A percentile compares a stretch with the other conserved stretches of the same genome.
Evolutionary conservation across 1,140 invertebrate species (phyloP).

Genomic region (Apolygus lucorum): DNA sequence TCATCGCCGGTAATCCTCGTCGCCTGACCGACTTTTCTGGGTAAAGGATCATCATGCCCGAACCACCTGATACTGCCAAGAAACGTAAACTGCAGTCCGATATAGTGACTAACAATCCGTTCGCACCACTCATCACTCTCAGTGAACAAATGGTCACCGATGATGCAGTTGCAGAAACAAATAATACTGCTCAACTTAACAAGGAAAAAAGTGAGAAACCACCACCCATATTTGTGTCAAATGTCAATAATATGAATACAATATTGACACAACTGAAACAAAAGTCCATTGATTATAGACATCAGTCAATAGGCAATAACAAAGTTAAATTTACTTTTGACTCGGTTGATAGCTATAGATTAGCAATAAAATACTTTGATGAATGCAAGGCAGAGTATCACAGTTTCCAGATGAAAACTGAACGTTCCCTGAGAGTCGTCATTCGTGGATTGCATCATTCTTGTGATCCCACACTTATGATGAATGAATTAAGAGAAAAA

Average conservation of each 20-base stretch:
- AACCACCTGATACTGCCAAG: too few relatives aligned
- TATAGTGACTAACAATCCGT: too few relatives aligned
- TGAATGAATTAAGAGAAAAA: neutral
- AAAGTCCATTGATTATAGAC: neutral
- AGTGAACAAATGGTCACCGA: too few relatives aligned
- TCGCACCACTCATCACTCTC: too few relatives aligned
- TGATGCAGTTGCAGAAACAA: too few relatives aligned
- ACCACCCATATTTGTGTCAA: neutral
- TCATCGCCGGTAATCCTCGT: too few relatives aligned
- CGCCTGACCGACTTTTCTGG: too few relatives aligned
- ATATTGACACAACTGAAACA: neutral
- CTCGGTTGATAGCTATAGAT: neutral
- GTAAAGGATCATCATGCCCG: too few relatives aligned
- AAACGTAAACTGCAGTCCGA: too few relatives aligned
- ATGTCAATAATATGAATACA: slow-evolving; percentile 1
- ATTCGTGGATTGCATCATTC: neutral
- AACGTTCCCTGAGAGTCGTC: neutral
- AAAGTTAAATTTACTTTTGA: neutral
- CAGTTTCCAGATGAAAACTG: neutral
- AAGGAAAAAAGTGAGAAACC: slow-evolving; percentile 6
- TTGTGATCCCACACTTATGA: neutral
- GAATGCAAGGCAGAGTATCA: neutral
- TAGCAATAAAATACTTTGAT: neutral
- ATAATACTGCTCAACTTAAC: too few relatives aligned
- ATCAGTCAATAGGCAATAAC: neutral